Evolutionary conservation across 92 coral and sea anemone genomes (phyloP).

Genomic region (Umimayanthus chanpuru): DNA sequence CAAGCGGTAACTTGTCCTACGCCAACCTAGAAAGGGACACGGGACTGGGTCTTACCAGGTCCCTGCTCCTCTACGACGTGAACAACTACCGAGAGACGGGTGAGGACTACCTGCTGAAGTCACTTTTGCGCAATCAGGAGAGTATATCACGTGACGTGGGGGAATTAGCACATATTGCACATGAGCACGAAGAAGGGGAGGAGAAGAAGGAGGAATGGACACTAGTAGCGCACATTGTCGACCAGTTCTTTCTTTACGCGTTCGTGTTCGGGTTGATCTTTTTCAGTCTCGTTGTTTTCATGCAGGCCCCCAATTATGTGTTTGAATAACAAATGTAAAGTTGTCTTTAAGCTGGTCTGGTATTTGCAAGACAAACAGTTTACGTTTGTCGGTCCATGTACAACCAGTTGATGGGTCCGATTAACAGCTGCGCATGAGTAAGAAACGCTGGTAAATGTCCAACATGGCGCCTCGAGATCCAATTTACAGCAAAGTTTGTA

Average conservation of each 20-base stretch:
- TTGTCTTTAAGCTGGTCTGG: neutral
- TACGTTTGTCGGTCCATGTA: too few relatives aligned
- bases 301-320: conserved; percentile 52
- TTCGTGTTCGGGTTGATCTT: conserved; percentile 44
- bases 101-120: conserved; percentile 22
- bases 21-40: conserved; percentile 37
- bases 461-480: too few relatives aligned
- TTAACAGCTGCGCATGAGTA: too few relatives aligned
- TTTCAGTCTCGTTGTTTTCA: conserved; percentile 51
- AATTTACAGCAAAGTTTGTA: too few relatives aligned
- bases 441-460: too few relatives aligned
- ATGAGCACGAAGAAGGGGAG: conserved; percentile 61
- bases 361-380: too few relatives aligned
- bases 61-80: conserved; percentile 39
- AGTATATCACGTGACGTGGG: conserved; percentile 45
- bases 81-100: conserved; percentile 28
- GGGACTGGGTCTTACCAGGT: conserved; percentile 28
- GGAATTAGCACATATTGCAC: conserved; percentile 49
- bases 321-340: neutral
- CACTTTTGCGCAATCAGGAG: conserved; percentile 27
- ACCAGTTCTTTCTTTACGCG: conserved; percentile 58
- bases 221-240: conserved; percentile 60
- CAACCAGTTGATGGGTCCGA: too few relatives aligned
- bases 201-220: conserved; percentile 66
- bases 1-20: conserved; percentile 21